phyloP scores from a whole-genome alignment of 2,888 invertebrate genomes.

The Boloria selene region DNA sequence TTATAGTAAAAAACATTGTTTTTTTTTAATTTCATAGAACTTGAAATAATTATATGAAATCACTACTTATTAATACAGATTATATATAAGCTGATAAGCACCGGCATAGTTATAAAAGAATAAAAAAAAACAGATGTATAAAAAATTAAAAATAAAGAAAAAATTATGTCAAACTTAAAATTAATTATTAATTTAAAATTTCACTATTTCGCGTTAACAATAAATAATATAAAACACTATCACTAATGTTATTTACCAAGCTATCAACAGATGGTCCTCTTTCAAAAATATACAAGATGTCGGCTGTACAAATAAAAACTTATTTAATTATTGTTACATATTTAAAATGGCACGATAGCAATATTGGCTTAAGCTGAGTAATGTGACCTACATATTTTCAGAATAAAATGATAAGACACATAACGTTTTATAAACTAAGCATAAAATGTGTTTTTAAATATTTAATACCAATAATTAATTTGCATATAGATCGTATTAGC shows the following conservation, averaged over 20 bases:
- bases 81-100: background rate
- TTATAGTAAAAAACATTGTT: too few species aligned
- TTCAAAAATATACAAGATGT: constrained; percentile 20
- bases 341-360: background rate
- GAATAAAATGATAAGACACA: too few species aligned
- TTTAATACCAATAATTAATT: too few species aligned
- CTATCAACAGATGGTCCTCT: background rate
- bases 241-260: background rate
- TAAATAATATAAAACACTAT: background rate
- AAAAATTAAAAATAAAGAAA: background rate
- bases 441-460: too few species aligned
- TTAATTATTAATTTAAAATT: background rate
- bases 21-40: too few species aligned
- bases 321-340: background rate
- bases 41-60: too few species aligned
- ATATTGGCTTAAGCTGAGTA: too few species aligned
- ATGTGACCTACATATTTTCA: too few species aligned
- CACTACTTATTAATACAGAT: too few species aligned
- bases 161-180: constrained; percentile 7
- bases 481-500: too few species aligned
- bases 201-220: constrained; percentile 1
- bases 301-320: background rate
- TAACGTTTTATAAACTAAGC: too few species aligned
- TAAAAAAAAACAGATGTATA: background rate
- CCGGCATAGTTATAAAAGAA: background rate